A percentile compares a stretch with the other conserved stretches of the same genome.
Conservation (phyloP, 1,140 invertebrate species). For the Pemphigus obesinymphae region DNA sequence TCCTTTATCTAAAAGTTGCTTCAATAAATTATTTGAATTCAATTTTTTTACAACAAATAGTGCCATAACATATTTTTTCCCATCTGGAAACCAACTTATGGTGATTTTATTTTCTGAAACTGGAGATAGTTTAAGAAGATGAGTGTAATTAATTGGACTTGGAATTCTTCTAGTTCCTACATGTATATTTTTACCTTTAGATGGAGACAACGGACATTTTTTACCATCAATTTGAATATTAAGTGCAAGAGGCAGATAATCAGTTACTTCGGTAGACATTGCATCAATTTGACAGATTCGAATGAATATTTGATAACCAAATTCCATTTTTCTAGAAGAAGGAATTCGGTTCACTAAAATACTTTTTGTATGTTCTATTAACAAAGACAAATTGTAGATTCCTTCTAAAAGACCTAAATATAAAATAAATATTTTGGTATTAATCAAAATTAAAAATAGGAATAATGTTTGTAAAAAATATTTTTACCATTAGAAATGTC, state of each 20-base stretch:
- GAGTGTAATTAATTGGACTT: slow-evolving; percentile 91
- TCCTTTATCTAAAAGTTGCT: slow-evolving; percentile 78
- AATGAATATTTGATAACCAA: slow-evolving; percentile 5
- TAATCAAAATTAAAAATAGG: no score
- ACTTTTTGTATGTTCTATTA: neutral
- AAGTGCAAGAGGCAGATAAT: slow-evolving; percentile 37
- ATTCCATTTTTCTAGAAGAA: slow-evolving; percentile 12
- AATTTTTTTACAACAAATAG: slow-evolving; percentile 84
- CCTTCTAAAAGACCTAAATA: neutral
- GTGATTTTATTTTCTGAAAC: slow-evolving; percentile 76
- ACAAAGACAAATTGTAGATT: neutral
- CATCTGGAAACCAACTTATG: slow-evolving; percentile 83
- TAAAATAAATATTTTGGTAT: neutral
- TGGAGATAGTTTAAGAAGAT: slow-evolving; percentile 82
- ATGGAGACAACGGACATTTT: slow-evolving; percentile 20
- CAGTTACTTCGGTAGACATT: neutral
- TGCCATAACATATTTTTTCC: slow-evolving; percentile 75
- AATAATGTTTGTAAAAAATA: neutral
- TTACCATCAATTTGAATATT: neutral
- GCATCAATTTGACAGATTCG: neutral
- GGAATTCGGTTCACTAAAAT: neutral
- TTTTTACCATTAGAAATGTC: neutral
- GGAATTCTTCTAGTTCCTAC: slow-evolving; percentile 93
- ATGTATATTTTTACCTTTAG: slow-evolving; percentile 84
- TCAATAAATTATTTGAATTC: slow-evolving; percentile 73